Percentiles rank a stretch among this genome's conserved stretches.
phyloP scores from a whole-genome alignment of 2,888 invertebrate species.

The Eristalinus sepulchralis region DNA sequence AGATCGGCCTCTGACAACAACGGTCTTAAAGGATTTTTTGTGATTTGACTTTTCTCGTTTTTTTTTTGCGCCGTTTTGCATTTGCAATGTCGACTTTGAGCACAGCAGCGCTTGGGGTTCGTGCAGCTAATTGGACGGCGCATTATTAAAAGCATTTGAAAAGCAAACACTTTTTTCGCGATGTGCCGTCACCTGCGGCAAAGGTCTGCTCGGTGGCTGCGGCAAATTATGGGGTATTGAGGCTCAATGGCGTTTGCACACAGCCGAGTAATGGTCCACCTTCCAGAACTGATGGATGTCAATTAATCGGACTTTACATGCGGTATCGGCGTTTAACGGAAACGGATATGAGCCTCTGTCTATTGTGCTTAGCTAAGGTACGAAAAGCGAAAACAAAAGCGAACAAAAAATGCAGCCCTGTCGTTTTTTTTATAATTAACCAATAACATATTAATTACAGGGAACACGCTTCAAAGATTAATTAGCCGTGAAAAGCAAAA shows the following conservation, averaged over 20 bases:
- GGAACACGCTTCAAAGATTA: constrained; percentile 62
- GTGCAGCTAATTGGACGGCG: constrained; percentile 73
- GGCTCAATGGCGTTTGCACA: constrained; percentile 19
- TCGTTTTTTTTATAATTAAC: constrained; percentile 61
- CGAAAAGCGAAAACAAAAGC: constrained; percentile 18
- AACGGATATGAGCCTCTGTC: constrained; percentile 72
- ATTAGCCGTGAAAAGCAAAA: constrained; percentile 54
- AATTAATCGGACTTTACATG: constrained; percentile 65
- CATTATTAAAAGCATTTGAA: constrained; percentile 64
- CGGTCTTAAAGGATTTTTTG: not conserved
- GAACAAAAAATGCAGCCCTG: constrained; percentile 44
- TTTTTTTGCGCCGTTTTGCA: not conserved
- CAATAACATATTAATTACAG: constrained; percentile 65
- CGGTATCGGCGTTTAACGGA: constrained; percentile 64
- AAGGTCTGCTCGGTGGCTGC: not conserved
- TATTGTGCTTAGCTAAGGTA: constrained; percentile 16
- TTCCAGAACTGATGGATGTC: constrained; percentile 66
- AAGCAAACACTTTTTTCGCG: constrained; percentile 59
- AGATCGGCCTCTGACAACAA: constrained; percentile 7
- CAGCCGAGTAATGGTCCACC: constrained; percentile 53
- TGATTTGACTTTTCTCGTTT: not conserved
- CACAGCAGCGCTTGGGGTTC: constrained; percentile 43
- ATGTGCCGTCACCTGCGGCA: constrained; percentile 34
- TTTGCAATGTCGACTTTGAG: not conserved
- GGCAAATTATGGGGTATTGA: constrained; percentile 56